Percentiles rank a stretch among this genome's conserved stretches.
Evolutionary conservation across 35 echinoderm and acorn worm genomes (phyloP).

Genomic region (Heliocidaris erythrogramma): DNA sequence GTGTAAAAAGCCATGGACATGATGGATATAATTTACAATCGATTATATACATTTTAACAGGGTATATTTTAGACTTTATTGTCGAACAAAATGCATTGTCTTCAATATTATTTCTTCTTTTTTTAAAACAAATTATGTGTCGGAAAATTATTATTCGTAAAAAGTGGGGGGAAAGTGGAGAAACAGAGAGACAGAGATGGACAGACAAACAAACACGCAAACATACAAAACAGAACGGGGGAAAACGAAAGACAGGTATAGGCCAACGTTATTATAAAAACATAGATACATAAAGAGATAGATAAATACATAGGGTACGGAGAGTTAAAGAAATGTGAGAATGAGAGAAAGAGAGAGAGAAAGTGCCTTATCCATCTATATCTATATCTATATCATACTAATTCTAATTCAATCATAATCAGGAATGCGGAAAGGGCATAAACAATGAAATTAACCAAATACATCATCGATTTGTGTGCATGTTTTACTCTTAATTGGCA

Average conservation of each 20-base stretch:
- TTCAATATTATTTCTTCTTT: too few relatives aligned
- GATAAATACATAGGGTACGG: not conserved
- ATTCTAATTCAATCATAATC: not conserved
- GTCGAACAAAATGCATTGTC: too few relatives aligned
- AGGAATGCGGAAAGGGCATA: not conserved
- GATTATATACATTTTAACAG: too few relatives aligned
- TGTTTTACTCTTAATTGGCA: conserved; percentile 4
- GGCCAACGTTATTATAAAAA: too few relatives aligned
- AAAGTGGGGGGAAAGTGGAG: not conserved
- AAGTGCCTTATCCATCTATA: not conserved
- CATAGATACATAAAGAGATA: too few relatives aligned
- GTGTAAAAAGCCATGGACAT: too few relatives aligned
- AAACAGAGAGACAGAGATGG: not conserved
- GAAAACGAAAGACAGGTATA: not conserved
- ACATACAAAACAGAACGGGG: not conserved
- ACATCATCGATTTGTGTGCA: not conserved
- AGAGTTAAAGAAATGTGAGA: not conserved
- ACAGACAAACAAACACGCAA: too few relatives aligned
- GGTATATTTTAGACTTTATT: too few relatives aligned
- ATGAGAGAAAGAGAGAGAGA: not conserved
- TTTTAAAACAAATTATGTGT: too few relatives aligned
- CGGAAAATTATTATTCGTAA: not conserved
- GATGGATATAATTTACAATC: too few relatives aligned
- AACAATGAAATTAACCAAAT: not conserved
- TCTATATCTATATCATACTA: not conserved